Evolutionary conservation across 1,140 invertebrate genomes (phyloP), one percentile per base, ranked within the genome.

Genomic region (Pseudomyrmex gracilis): DNA sequence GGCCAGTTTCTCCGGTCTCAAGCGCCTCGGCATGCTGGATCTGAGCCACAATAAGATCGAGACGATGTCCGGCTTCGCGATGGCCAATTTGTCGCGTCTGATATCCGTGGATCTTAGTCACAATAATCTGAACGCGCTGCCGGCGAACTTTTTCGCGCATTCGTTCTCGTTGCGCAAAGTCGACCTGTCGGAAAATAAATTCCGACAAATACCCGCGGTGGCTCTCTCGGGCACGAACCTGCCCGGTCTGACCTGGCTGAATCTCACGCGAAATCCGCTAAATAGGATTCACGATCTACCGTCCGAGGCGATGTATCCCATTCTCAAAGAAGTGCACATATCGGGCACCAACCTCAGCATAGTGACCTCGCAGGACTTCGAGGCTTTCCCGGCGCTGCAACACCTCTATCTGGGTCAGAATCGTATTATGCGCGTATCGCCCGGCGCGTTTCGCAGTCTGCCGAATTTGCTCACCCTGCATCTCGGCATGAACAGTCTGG

Each of bases 351-450:
- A 98, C 92, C 94, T 98, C 13, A 97, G 96, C 1, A 96, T 98
- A 67, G 95, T 99, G 4, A 98, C 97, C 0, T 97, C 97, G 60
- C 97, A 97, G 89, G 98, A 98, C 88, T 98, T 99, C 90, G 96
- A 97, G 90, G 96, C 97, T n/a, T 98, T 98, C 88, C 97, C 97
- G 2, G 95, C 96, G 0, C 94, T 99, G 10, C 95, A 97, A 86
- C 96, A 96, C 88, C 94, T 98, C 17, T 96, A 96, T 85, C 92
- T 99, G 53, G 94, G 95, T 1, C 94, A 96, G 84, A 98, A 98
- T 92, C 95, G 96, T 83, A 97, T 99, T 43, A 96, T 96, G 4
- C 95, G 97, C 83, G 95, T 98, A 68, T 98, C 98, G 0, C 97
- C 98, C 0, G 97, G 97, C 1, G 97, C 98, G 49, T 98, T 99